Percentiles rank a stretch among this genome's conserved stretches.
These are phyloP conservation scores for Ifrita kowaldi DNA, from an alignment of 2,113 vertebrate genomes.

Conservation along the genomic window DNA sequence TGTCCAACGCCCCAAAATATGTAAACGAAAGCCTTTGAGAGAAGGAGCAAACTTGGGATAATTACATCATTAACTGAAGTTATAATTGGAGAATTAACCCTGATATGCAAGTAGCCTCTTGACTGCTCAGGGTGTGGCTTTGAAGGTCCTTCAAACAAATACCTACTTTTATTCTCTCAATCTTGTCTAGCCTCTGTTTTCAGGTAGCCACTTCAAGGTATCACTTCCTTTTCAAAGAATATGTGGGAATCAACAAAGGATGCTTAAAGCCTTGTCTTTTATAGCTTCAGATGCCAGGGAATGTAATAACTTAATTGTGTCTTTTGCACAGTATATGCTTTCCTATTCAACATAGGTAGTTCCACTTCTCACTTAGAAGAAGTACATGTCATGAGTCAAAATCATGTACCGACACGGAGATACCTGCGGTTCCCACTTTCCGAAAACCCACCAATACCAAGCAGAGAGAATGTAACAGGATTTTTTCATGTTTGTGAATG, in stretches of 20 bases:
- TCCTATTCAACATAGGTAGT: background rate
- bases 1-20: background rate
- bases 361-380: background rate
- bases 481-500: background rate
- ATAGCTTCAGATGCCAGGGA: background rate
- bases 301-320: background rate
- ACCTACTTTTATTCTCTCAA: background rate
- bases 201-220: background rate
- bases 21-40: background rate
- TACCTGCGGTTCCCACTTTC: background rate
- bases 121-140: background rate
- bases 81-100: background rate
- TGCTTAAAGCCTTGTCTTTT: background rate
- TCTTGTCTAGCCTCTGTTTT: background rate
- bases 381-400: background rate
- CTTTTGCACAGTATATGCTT: background rate
- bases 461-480: background rate
- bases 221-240: background rate
- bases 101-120: background rate
- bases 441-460: background rate
- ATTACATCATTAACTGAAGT: background rate
- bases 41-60: background rate
- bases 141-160: background rate
- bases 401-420: accelerated
- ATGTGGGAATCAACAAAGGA: background rate